Evolutionary conservation across 1,140 invertebrate species (phyloP), one percentile per base, ranked within the genome.

Genomic region (Halesus radiatus): DNA sequence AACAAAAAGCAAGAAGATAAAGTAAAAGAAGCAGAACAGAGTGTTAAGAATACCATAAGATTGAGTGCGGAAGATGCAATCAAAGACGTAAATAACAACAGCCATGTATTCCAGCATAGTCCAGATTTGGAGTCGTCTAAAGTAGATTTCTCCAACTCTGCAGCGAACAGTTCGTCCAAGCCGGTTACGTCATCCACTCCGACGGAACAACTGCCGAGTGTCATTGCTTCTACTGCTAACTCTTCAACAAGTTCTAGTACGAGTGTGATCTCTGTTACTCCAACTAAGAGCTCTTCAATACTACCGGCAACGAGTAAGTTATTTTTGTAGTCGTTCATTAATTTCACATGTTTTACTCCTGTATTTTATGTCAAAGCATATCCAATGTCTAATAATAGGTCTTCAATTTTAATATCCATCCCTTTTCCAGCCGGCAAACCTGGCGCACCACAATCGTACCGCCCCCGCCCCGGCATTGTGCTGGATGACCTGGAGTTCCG

Each of bases 401-500:
- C n/a, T n/a, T n/a, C n/a, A n/a, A n/a, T n/a, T n/a, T n/a, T n/a
- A n/a, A n/a, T n/a, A n/a, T n/a, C n/a, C n/a, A n/a, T n/a, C 0
- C 58, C 20, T 37, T 62, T 80, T 84, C 3, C 83, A 89, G 88
- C 87, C 5, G 86, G 87, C 84, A 84, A 74, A 29, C 52, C 52
- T 3, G 45, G 84, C 6, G 85, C 86, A 16, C 86, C 87, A 0
- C 86, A 86, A 0, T 87, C 91, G 1, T 96, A 95, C 86, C 90
- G 93, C 60, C 94, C 94, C 5, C 88, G 95, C 29, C 95, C 95
- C 6, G 95, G 95, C 50, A 95, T 96, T 52, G 95, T 96, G 0
- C 86, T 96, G 18, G 95, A 96, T 81, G 95, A 96, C 85, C 93
- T 95, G 1, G 93, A 94, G 85, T 94, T 93, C 87, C 94, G 94